phyloP scores from a whole-genome alignment of 2,797 vertebrate genomes.

The Peromyscus eremicus region DNA sequence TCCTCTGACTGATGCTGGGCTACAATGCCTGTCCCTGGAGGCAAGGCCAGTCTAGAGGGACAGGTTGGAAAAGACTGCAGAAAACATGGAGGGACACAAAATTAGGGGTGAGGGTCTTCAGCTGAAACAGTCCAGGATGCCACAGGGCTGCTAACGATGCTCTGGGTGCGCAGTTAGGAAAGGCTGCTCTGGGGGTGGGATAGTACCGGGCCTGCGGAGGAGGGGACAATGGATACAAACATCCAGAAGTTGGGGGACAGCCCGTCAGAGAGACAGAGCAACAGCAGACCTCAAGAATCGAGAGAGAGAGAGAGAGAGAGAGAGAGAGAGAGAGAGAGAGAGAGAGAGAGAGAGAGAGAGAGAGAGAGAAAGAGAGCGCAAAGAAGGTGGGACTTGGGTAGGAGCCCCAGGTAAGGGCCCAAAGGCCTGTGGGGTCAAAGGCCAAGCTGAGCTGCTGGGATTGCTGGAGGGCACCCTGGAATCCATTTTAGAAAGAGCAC shows the following conservation, averaged over 20 bases:
- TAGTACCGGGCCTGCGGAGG: not conserved
- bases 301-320: not conserved
- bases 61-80: fast-evolving
- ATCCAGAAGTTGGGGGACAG: fast-evolving
- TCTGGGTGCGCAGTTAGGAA: not conserved
- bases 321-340: not conserved
- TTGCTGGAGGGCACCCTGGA: no score
- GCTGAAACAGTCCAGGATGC: no score
- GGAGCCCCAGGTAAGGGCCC: fast-evolving
- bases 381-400: fast-evolving
- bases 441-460: fast-evolving
- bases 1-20: fast-evolving
- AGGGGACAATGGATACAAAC: not conserved
- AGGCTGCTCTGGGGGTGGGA: not conserved
- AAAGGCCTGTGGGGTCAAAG: not conserved
- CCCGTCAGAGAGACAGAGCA: not conserved
- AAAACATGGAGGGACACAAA: fast-evolving
- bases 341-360: not conserved
- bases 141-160: fast-evolving
- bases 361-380: not conserved
- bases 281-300: not conserved
- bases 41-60: fast-evolving
- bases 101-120: fast-evolving
- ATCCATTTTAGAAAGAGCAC: not conserved
- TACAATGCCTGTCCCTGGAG: not conserved